Base-by-base conservation (phyloP, 1,140 invertebrate genomes). In the Euschistus heros region DNA sequence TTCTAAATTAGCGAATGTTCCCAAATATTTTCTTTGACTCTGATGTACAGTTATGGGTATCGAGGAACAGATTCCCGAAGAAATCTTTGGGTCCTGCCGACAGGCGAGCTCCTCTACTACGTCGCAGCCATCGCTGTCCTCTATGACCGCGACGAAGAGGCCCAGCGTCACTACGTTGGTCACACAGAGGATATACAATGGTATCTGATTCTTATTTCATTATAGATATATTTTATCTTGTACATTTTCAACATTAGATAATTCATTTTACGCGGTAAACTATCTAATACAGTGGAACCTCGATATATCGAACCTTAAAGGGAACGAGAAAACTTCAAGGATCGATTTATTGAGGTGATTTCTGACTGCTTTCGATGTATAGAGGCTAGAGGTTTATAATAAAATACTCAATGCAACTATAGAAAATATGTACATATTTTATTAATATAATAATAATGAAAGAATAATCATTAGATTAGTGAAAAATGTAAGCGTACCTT, bases 91-190 rank as follows among this genome's bases (percentile, higher is more conserved):
- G 88, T 94, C 14, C 75, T 97, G 55, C 88, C 91, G 1, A 93
- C 91, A 0, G 93, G 92, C 7, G 94, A 98, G 75, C 79, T 97
- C 7, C 80, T 96, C 33, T 98, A 97, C 76, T 96, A 89, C 73
- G 89, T 94, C 1, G 92, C 91, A 0, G 90, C 92, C 0, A 86
- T 97, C 1, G 93, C 91, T 0, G 86, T 98, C 13, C 83, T 98
- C 72, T 92, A 90, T 72, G 92, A 97, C 75, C 79, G 88, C 59
- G 88, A 93, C 67, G 91, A 94, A 74, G 87, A 94, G 69, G 83
- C 85, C 2, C 94, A 98, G 77, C 78, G 94, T 65, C 93, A 97
- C 75, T 98, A 97, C 72, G 84, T 83, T 10, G 93, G 91, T 4
- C 94, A 98, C 73, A 96, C 92, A 0, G 92, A 96, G 75, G 94